phyloP scores from a whole-genome alignment of 2,888 invertebrate genomes.

The Calameuta pallipes region DNA sequence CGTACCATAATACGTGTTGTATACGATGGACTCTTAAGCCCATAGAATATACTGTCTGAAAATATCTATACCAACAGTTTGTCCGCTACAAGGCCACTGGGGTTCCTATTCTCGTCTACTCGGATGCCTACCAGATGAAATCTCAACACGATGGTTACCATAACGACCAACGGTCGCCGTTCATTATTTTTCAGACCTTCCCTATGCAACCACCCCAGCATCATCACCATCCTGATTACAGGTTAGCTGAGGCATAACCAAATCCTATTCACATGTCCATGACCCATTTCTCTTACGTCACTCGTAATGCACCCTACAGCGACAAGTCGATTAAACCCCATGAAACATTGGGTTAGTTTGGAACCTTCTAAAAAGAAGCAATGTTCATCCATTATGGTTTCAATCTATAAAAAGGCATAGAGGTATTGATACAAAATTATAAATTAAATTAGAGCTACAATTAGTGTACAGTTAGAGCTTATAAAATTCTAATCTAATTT shows the following conservation, averaged over 20 bases:
- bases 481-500: too few species aligned
- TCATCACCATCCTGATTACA: not conserved
- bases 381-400: not conserved
- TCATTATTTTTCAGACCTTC: slow-evolving; percentile 28
- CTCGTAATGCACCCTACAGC: not conserved
- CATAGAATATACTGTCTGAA: not conserved
- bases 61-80: not conserved
- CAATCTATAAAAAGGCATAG: not conserved
- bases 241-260: not conserved
- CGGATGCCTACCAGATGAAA: slow-evolving; percentile 26
- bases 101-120: not conserved
- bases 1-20: not conserved
- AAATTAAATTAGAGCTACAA: not conserved
- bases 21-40: not conserved
- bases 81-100: not conserved
- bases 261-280: not conserved
- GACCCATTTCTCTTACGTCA: slow-evolving; percentile 3
- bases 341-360: not conserved
- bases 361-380: not conserved
- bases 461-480: not conserved
- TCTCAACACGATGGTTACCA: slow-evolving; percentile 37
- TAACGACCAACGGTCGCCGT: slow-evolving; percentile 34
- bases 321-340: not conserved
- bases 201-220: not conserved
- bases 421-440: not conserved